Evolutionary conservation across 2,797 vertebrate species (phyloP).

Genomic region (Diplodus puntazzo): DNA sequence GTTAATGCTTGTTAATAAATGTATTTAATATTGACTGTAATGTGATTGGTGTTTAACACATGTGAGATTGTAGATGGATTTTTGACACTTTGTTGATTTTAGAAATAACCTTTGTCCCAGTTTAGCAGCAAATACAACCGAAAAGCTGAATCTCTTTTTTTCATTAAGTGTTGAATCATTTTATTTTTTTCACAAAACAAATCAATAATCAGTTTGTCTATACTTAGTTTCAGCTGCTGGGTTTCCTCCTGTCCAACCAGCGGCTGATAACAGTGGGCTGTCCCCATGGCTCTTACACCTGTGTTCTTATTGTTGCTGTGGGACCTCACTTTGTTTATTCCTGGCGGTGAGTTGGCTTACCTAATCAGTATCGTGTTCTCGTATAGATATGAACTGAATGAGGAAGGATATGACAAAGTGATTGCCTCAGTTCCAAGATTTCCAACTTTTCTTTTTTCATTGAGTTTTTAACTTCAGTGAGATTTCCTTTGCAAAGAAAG

Average conservation of each 20-base stretch:
- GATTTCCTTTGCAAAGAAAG: neutral
- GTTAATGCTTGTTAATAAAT: neutral
- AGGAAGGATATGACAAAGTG: neutral
- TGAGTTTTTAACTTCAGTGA: neutral
- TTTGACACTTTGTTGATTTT: neutral
- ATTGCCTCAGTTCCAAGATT: neutral
- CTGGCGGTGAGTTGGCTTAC: slow-evolving; percentile 52
- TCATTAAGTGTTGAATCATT: no score
- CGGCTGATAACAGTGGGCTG: slow-evolving; percentile 24
- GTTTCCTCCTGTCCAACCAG: slow-evolving; percentile 14
- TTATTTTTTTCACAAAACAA: neutral
- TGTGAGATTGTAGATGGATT: neutral
- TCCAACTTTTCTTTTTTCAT: neutral
- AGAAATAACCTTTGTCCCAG: neutral
- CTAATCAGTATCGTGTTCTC: neutral
- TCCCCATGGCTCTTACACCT: slow-evolving; percentile 64
- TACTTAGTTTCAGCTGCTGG: slow-evolving; percentile 33
- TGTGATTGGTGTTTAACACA: neutral
- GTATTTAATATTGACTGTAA: neutral
- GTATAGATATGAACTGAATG: neutral
- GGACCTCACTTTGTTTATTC: slow-evolving; percentile 36
- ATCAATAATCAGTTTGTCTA: neutral
- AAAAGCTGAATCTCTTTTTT: neutral
- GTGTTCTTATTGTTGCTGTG: slow-evolving; percentile 40
- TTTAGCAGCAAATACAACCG: neutral